Percentiles rank a stretch among this genome's conserved stretches.
These are phyloP conservation scores for Acronicta psi DNA, from an alignment of 2,888 invertebrate genomes.

Conservation along the genomic window DNA sequence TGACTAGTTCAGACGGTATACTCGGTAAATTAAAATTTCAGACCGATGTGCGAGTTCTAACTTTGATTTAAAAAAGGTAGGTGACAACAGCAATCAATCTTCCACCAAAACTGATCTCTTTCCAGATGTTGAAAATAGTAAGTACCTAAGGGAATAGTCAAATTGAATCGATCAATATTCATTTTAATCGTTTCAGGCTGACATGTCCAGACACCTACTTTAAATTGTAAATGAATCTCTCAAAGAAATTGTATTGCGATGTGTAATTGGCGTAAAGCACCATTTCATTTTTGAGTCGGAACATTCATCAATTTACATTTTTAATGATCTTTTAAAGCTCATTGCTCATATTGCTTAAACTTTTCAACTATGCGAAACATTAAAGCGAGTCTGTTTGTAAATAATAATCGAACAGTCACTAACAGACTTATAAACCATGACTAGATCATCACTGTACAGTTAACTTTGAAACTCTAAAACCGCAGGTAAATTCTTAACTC, in stretches of 20 bases:
- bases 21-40: slow-evolving; percentile 24
- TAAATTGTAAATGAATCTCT: too few relatives aligned
- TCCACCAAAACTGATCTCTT: slow-evolving; percentile 28
- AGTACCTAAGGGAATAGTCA: slow-evolving; percentile 16
- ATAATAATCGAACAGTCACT: slow-evolving; percentile 1
- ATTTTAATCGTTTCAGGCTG: neutral
- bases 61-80: slow-evolving; percentile 25
- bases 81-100: slow-evolving; percentile 40
- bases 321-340: too few relatives aligned
- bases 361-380: too few relatives aligned
- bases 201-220: too few relatives aligned
- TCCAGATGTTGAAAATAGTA: slow-evolving; percentile 24
- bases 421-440: slow-evolving; percentile 41
- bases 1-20: slow-evolving; percentile 30
- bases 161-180: slow-evolving; percentile 19
- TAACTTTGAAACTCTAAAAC: slow-evolving; percentile 38
- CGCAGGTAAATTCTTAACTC: slow-evolving; percentile 61
- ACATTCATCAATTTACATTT: too few relatives aligned
- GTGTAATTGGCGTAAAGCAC: too few relatives aligned
- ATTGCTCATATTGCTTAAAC: too few relatives aligned
- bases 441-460: slow-evolving; percentile 39
- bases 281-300: too few relatives aligned
- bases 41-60: slow-evolving; percentile 20
- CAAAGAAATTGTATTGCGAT: too few relatives aligned
- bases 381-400: too few relatives aligned